These are phyloP conservation scores for Malacoctenus gilli DNA, from an alignment of 2,797 vertebrate species.

Conservation along the genomic window DNA sequence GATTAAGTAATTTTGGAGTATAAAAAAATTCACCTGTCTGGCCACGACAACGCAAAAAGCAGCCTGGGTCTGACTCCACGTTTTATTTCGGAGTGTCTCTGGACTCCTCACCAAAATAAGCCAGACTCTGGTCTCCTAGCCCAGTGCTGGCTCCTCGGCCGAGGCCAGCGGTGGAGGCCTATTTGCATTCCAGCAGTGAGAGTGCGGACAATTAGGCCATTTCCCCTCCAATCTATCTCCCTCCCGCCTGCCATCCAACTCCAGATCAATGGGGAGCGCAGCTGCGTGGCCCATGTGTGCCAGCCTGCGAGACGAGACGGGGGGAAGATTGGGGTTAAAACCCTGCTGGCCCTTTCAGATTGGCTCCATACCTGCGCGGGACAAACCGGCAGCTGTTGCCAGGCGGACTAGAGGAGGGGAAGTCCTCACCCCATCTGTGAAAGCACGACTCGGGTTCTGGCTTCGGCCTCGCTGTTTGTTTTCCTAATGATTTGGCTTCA, in stretches of 20 bases:
- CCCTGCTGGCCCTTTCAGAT: constrained; percentile 81
- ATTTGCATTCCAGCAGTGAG: constrained; percentile 85
- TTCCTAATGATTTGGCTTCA: constrained; percentile 45
- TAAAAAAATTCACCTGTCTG: not conserved
- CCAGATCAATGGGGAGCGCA: constrained; percentile 81
- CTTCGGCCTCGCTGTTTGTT: constrained; percentile 61
- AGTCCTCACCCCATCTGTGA: constrained; percentile 60
- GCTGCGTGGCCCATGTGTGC: constrained; percentile 80
- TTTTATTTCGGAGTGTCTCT: not conserved
- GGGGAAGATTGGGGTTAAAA: constrained; percentile 87
- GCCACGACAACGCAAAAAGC: not conserved
- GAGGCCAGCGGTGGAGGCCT: constrained; percentile 63
- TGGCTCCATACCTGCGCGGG: constrained; percentile 80
- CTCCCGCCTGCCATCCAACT: constrained; percentile 71
- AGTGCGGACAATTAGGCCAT: constrained; percentile 85
- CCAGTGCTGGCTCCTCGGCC: constrained; percentile 31
- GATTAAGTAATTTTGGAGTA: too few relatives aligned
- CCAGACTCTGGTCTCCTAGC: constrained; percentile 19
- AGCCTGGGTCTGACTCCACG: not conserved
- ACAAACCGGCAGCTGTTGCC: constrained; percentile 64
- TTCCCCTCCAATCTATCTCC: constrained; percentile 87
- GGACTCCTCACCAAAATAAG: constrained; percentile 7
- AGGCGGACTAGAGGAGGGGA: constrained; percentile 51
- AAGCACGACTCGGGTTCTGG: constrained; percentile 55
- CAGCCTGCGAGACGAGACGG: constrained; percentile 69